Evolutionary conservation across 2,888 invertebrate genomes (phyloP), one percentile per base, ranked within the genome.

Genomic region (Melipona beecheii): DNA sequence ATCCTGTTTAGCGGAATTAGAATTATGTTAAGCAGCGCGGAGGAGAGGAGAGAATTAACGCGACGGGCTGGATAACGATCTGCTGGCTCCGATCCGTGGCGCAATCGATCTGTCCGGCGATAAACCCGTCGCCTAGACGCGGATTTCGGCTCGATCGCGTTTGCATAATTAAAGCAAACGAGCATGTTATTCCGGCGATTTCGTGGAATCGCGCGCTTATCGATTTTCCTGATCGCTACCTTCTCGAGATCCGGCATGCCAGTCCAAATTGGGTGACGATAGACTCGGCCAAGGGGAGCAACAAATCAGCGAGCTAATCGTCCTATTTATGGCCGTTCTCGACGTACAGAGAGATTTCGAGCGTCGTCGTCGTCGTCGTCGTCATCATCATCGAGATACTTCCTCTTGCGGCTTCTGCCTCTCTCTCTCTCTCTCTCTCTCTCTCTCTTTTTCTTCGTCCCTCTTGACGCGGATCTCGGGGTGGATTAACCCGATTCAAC

Each of bases 401-500:
- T 86, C 82, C 86, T 86, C 80, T 56, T 83, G 84, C 76, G 81
- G 87, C 87, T 91, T 84, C 36, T 3, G 17, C 4, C 60, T 5
- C 4, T 0, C 31, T 3, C 2, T 3, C 17, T 52, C 24, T n/a
- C 52, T 27, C n/a, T 86, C 89, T 81, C 88, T 86, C 89, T 87
- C 60, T 11, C 2, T 4, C 54, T 43, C 17, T 71, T 5, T 21
- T 4, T 50, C 19, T 73, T 36, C 19, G 50, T 74, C 84, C 86
- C 89, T 82, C 87, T 86, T 89, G 86, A 80, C 87, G 75, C 85
- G 64, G 88, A 87, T 87, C 89, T 87, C 81, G 84, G 91, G 91
- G 91, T 90, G 90, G 91, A 90, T 92, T 91, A 91, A 87, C 89
- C 90, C 88, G 88, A 78, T 87, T 86, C 88, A 60, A 83, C 81